These are phyloP conservation scores for Anagyrus pseudococci DNA, from an alignment of 2,888 invertebrate genomes.

Conservation along the genomic window DNA sequence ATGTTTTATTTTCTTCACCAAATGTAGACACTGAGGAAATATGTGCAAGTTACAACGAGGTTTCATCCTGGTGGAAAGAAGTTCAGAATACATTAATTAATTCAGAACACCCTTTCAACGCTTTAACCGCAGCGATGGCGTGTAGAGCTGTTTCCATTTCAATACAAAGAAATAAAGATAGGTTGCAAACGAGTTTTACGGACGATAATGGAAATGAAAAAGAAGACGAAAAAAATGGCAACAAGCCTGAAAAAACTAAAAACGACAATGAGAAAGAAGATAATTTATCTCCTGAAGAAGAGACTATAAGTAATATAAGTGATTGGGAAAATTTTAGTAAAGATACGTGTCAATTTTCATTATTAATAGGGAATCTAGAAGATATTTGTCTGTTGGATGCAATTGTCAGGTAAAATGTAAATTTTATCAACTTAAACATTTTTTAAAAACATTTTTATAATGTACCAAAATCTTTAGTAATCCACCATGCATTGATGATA, in stretches of 20 bases:
- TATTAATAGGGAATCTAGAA: conserved; percentile 87
- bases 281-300: conserved; percentile 62
- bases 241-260: conserved; percentile 44
- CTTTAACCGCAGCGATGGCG: conserved; percentile 82
- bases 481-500: conserved; percentile 47
- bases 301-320: conserved; percentile 57
- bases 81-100: conserved; percentile 77
- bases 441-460: not conserved
- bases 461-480: conserved; percentile 52
- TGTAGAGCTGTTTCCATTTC: conserved; percentile 77
- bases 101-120: conserved; percentile 77
- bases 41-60: conserved; percentile 71
- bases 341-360: conserved; percentile 86
- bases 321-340: conserved; percentile 85
- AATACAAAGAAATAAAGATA: conserved; percentile 62
- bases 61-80: conserved; percentile 83
- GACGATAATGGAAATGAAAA: conserved; percentile 47
- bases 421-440: not conserved
- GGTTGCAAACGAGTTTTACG: conserved; percentile 34
- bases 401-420: conserved; percentile 63
- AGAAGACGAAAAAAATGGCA: conserved; percentile 44
- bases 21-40: conserved; percentile 63
- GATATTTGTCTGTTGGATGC: conserved; percentile 83
- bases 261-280: conserved; percentile 57
- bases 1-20: conserved; percentile 14